Evolutionary conservation across 2,797 vertebrate genomes (phyloP), one percentile per base, ranked within the genome.

Genomic region (Thunnus albacares): DNA sequence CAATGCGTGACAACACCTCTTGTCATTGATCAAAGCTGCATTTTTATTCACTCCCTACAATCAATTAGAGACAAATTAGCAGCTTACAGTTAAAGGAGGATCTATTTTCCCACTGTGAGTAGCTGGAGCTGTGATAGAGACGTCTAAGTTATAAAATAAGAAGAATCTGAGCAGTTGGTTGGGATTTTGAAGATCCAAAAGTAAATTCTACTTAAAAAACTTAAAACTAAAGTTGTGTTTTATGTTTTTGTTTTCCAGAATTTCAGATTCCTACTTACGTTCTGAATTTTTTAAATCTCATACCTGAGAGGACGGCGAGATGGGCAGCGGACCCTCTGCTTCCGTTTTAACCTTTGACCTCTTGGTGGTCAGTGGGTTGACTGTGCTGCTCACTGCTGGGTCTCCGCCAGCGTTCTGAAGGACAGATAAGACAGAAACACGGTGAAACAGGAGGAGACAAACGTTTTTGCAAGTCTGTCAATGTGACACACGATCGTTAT

Each of bases 281-380:
- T 18, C 13, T 53, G 15, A 30, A 1, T 17, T 33, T 61, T 52
- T 3, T 5, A 9, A 38, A 35, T 61, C 1, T 30, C 61, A 35
- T 76, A 98, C 98, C 97, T 99, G 97, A 51, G 96, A 94, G 35
- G 94, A 89, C 0, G 97, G 97, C 24, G 98, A 99, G 57, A 96
- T 94, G 53, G 97, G 95, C 30, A 93, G 77, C 0, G 86, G 87
- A 35, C 94, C 95, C 59, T 98, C 97, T 0, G 93, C 93, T 90
- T 99, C 98, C 0, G 95, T 97, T 92, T 99, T 99, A 74, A 98
- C 96, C 92, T 99, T 99, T 90, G 97, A 97, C 89, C 97, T 97
- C 84, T 99, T 99, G 79, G 96, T 97, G 85, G 94, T 97, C 63
- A 97, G 75, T 1, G 96, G 97, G 89, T 98, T 97, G 85, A 98